These are phyloP conservation scores for Microtus pennsylvanicus DNA, from an alignment of 2,113 vertebrate genomes.

Conservation along the genomic window DNA sequence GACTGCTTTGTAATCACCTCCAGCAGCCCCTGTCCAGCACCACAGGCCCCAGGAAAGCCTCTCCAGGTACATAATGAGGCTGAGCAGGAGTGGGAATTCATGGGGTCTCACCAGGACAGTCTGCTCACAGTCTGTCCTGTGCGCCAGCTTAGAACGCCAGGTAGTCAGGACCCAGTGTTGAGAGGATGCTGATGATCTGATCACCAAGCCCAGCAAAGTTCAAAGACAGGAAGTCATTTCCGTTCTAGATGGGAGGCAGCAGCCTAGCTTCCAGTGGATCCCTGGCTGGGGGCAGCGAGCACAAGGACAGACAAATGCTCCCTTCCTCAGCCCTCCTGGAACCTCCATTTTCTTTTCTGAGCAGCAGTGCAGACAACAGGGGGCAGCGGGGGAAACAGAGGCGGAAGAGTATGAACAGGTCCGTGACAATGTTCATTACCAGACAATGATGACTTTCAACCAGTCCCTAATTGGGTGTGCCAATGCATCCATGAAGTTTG, in stretches of 20 bases:
- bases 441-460: not conserved
- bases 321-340: not conserved
- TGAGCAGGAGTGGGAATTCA: conserved; percentile 31
- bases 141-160: not conserved
- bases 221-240: conserved; percentile 56
- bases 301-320: not conserved
- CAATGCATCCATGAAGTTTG: not conserved
- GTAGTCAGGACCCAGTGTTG: not conserved
- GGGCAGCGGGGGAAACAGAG: not conserved
- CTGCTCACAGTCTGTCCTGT: conserved; percentile 40
- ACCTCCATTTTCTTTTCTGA: not conserved
- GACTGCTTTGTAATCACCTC: not conserved
- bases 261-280: not conserved
- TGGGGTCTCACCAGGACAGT: not conserved
- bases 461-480: fast-evolving
- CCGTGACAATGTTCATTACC: not conserved
- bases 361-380: not conserved
- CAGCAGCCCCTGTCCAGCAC: not conserved
- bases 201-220: not conserved
- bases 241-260: not conserved
- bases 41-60: not conserved
- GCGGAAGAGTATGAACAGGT: not conserved
- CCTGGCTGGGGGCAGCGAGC: not conserved
- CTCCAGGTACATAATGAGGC: conserved; percentile 39
- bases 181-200: not conserved